Conservation (phyloP, 2,797 vertebrate genomes). For the Channallabes apus region DNA sequence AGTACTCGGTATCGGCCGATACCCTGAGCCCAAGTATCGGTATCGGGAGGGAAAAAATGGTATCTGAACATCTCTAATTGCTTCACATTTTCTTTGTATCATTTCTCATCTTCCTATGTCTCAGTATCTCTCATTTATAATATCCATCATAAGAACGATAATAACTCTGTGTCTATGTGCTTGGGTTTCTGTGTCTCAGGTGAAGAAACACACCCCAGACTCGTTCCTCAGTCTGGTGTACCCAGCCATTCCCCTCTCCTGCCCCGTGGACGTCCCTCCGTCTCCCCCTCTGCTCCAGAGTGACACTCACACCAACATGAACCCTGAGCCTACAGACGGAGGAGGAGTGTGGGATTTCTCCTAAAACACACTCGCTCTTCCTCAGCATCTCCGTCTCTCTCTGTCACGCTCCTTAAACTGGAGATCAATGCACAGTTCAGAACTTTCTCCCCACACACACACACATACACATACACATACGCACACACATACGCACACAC, state of each 20-base stretch:
- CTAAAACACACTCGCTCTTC: constrained; percentile 48
- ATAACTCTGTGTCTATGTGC: background rate
- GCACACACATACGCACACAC: background rate
- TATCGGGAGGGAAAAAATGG: too few relatives aligned
- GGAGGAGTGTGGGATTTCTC: constrained; percentile 74
- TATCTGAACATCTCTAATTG: too few relatives aligned
- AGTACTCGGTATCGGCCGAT: too few relatives aligned
- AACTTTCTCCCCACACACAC: background rate
- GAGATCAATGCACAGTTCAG: background rate
- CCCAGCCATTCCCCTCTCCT: constrained; percentile 78
- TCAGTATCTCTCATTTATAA: too few relatives aligned
- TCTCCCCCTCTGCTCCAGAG: constrained; percentile 63
- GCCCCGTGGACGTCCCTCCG: constrained; percentile 66
- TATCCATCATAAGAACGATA: background rate
- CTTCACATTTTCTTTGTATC: background rate
- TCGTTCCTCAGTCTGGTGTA: constrained; percentile 88
- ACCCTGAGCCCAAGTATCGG: too few relatives aligned
- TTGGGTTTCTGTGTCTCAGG: constrained; percentile 63
- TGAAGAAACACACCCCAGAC: constrained; percentile 86
- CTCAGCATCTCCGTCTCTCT: background rate
- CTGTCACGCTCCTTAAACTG: background rate
- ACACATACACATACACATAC: too few relatives aligned
- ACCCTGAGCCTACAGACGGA: constrained; percentile 57
- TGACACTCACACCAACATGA: constrained; percentile 42
- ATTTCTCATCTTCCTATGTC: background rate